phyloP scores from a whole-genome alignment of 2,113 vertebrate species.

The Pseudorhombus dupliciocellatus region DNA sequence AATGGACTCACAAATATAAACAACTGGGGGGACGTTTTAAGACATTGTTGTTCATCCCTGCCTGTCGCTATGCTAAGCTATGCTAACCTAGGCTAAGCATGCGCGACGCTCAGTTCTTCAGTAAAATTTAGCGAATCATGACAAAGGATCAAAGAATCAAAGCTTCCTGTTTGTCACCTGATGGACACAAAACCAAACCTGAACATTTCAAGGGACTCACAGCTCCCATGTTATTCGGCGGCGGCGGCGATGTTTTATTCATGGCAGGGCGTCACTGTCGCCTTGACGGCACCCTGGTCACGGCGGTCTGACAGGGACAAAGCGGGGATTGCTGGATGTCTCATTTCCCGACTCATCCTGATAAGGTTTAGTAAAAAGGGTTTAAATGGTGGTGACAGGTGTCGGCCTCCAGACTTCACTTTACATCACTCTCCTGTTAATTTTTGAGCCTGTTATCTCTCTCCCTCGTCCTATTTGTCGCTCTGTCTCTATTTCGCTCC shows the following conservation, averaged over 20 bases:
- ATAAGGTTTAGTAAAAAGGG: slow-evolving; percentile 58
- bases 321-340: slow-evolving; percentile 44
- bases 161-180: not conserved
- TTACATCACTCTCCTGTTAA: slow-evolving; percentile 66
- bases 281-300: slow-evolving; percentile 13
- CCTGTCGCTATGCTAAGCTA: no score
- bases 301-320: slow-evolving; percentile 47
- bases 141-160: no score
- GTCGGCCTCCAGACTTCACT: slow-evolving; percentile 63
- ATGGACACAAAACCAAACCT: not conserved
- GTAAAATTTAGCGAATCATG: no score
- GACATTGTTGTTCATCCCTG: no score
- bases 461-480: slow-evolving; percentile 52
- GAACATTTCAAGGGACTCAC: slow-evolving; percentile 15
- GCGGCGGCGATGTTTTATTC: slow-evolving; percentile 62
- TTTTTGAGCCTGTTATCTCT: slow-evolving; percentile 48
- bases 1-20: no score
- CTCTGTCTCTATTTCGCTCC: slow-evolving; percentile 39
- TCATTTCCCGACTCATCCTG: slow-evolving; percentile 57
- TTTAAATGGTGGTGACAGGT: slow-evolving; percentile 66
- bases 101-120: no score
- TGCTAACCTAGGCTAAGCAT: no score
- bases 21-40: no score
- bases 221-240: slow-evolving; percentile 1
- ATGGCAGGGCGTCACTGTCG: slow-evolving; percentile 32